Base-by-base conservation (phyloP, 2,888 invertebrate species). In the Colostygia pectinataria region DNA sequence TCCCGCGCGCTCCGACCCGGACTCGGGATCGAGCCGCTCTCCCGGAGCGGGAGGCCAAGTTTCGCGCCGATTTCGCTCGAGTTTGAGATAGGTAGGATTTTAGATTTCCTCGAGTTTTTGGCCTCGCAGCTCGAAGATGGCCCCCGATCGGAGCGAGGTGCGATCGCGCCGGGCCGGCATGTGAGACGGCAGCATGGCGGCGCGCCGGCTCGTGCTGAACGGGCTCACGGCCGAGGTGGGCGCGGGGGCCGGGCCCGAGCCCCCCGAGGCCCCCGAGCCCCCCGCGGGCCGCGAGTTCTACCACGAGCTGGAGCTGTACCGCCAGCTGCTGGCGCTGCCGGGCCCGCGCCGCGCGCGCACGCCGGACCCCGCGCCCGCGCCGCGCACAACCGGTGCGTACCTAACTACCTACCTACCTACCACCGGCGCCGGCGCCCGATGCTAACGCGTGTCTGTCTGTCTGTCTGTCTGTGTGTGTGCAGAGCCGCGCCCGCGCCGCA, bases 161-260 rank as follows among this genome's bases (percentile, higher is more conserved):
- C 29, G 13, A 12, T 13, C 13, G 13, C 13, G 34, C 34, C 36
- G 47, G 31, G 38, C 36, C 25, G 32, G 2, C 33, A 38, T 32
- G 15, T 3, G 44, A 36, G 46, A 24, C 53, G 53, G 49, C 64
- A 65, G 68, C 66, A 56, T 48, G 49, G 37, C 61, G 52, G 62
- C 67, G 65, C 80, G 84, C 54, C 80, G 86, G 63, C 80, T 88
- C 57, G 88, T 87, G 65, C 78, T 89, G 42, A 88, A 89, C 72
- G 88, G 87, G 34, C 75, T 87, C 45, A 87, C 87, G 66, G 87
- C 87, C 59, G 85, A 87, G 72, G 83, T 80, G 64, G 63, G 72
- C 53, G 74, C 66, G 42, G 68, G 32, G 46, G 51, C 36, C 54
- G 31, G 37, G 33, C 33, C 29, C 23, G 28, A 25, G n/a, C n/a